phyloP scores from a whole-genome alignment of 1,140 invertebrate species.

The Cylas formicarius region DNA sequence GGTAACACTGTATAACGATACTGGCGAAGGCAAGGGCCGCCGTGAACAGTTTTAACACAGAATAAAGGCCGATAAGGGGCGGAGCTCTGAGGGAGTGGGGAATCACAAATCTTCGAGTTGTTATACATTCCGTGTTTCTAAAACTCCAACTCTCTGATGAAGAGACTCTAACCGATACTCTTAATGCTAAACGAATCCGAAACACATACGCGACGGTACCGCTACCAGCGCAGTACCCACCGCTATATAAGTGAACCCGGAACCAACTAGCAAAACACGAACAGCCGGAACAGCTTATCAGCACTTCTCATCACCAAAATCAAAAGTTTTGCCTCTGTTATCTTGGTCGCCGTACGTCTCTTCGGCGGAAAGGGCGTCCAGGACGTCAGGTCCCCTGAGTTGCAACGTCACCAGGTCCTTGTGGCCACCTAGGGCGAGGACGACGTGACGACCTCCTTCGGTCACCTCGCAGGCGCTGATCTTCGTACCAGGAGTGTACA shows the following conservation, averaged over 20 bases:
- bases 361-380: slow-evolving; percentile 38
- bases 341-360: slow-evolving; percentile 45
- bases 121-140: too few species aligned
- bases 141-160: neutral
- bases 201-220: neutral
- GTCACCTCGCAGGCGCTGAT: slow-evolving; percentile 71
- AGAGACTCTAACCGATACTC: neutral
- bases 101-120: too few species aligned
- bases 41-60: too few species aligned
- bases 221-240: neutral
- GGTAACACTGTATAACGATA: too few species aligned
- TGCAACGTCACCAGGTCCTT: slow-evolving; percentile 57
- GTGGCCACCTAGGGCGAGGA: slow-evolving; percentile 58
- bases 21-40: too few species aligned
- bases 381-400: slow-evolving; percentile 48
- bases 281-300: slow-evolving; percentile 7
- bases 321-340: slow-evolving; percentile 46
- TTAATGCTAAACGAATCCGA: neutral
- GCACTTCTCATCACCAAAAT: slow-evolving; percentile 40
- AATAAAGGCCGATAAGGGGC: too few species aligned
- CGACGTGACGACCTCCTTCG: slow-evolving; percentile 60
- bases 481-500: slow-evolving; percentile 66
- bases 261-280: too few species aligned
- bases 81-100: too few species aligned
- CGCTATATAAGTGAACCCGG: neutral